Conservation (phyloP, 2,888 invertebrate species). For the Fissipunctia ypsillon region DNA sequence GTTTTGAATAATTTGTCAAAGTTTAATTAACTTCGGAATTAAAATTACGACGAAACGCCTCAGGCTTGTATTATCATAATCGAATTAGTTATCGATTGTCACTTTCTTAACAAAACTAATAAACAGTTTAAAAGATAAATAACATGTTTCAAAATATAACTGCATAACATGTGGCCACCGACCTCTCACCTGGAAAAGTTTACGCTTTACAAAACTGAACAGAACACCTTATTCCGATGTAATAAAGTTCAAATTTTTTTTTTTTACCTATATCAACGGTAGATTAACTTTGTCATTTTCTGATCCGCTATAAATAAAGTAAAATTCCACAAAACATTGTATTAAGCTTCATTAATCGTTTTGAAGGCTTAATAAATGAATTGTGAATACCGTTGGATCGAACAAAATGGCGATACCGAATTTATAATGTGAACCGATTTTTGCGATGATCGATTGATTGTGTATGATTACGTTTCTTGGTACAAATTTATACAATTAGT, state of each 20-base stretch:
- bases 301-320: slow-evolving; percentile 71
- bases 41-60: slow-evolving; percentile 58
- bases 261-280: background rate
- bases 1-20: slow-evolving; percentile 65
- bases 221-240: slow-evolving; percentile 12
- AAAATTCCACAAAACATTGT: slow-evolving; percentile 74
- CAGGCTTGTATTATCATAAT: slow-evolving; percentile 69
- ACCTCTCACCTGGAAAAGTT: slow-evolving; percentile 62
- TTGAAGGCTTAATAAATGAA: slow-evolving; percentile 71
- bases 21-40: slow-evolving; percentile 61
- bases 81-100: slow-evolving; percentile 74
- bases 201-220: background rate
- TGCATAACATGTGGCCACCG: slow-evolving; percentile 68
- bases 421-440: slow-evolving; percentile 45
- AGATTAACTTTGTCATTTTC: slow-evolving; percentile 60
- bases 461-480: slow-evolving; percentile 16
- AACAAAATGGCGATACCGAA: slow-evolving; percentile 36
- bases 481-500: slow-evolving; percentile 41
- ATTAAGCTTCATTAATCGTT: slow-evolving; percentile 75
- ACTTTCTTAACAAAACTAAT: slow-evolving; percentile 70
- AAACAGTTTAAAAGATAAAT: slow-evolving; percentile 73
- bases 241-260: slow-evolving; percentile 54
- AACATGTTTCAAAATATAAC: slow-evolving; percentile 74
- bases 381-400: slow-evolving; percentile 34
- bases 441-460: slow-evolving; percentile 46